Conservation (phyloP, 2,113 vertebrate genomes). For the Mormyrus iriodes region DNA sequence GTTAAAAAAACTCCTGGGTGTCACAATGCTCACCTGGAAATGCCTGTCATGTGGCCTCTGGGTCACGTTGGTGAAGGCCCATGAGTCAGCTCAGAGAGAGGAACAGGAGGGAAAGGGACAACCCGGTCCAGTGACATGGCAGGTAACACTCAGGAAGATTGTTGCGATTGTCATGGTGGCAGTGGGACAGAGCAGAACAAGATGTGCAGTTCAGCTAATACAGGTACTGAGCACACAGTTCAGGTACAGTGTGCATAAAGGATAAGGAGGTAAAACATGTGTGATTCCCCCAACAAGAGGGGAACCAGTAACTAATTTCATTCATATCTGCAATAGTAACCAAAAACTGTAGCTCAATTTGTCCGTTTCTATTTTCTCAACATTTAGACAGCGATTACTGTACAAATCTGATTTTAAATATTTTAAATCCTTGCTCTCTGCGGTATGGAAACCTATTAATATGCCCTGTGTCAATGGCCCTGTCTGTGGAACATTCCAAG, state of each 20-base stretch:
- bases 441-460: neutral
- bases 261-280: neutral
- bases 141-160: neutral
- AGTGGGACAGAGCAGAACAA: neutral
- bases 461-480: neutral
- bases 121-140: neutral
- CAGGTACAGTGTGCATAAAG: neutral
- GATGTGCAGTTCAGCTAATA: neutral
- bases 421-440: neutral
- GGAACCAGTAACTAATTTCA: neutral
- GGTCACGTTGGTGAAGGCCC: no score
- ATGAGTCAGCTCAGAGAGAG: neutral
- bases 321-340: neutral
- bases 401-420: neutral
- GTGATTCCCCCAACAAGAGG: neutral
- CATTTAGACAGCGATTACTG: neutral
- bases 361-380: neutral
- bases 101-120: neutral
- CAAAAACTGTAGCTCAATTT: neutral
- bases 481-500: neutral
- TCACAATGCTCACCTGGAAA: neutral
- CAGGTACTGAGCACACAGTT: neutral
- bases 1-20: neutral
- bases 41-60: no score
- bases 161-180: neutral